Percentiles rank a stretch among this genome's conserved stretches.
Conservation (phyloP, 2,888 invertebrate species). For the Prosapia bicincta region DNA sequence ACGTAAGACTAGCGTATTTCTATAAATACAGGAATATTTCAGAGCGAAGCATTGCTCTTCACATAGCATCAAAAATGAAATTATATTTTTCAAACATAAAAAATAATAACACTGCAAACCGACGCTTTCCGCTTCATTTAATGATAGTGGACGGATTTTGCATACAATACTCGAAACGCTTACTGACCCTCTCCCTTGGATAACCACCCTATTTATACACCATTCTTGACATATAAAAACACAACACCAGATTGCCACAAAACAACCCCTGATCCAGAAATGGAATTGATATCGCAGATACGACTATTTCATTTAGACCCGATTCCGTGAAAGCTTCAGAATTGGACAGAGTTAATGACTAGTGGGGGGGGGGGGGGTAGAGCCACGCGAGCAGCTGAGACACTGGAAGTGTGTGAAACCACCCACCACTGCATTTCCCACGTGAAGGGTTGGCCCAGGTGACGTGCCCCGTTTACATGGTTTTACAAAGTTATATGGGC, state of each 20-base stretch:
- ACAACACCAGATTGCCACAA: not conserved
- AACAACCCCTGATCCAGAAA: not conserved
- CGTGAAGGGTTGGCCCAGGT: not conserved
- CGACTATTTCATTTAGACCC: not conserved
- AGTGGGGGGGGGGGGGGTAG: not conserved
- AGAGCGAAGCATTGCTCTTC: too few species aligned
- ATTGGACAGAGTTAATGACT: too few species aligned
- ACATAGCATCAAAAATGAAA: too few species aligned
- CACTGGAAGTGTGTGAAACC: not conserved
- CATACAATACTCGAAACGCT: not conserved
- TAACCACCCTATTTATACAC: not conserved
- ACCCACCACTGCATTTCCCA: not conserved
- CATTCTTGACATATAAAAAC: not conserved
- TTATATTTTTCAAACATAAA: too few species aligned
- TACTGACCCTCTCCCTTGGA: not conserved
- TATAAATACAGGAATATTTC: too few species aligned
- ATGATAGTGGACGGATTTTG: too few species aligned
- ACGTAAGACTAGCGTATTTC: too few species aligned
- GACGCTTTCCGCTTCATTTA: too few species aligned
- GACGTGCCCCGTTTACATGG: not conserved
- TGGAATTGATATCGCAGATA: not conserved
- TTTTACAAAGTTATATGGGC: not conserved
- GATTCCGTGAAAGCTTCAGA: not conserved
- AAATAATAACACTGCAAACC: too few species aligned
- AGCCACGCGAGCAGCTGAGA: not conserved